Base-by-base conservation (phyloP, 1,140 invertebrate species). In the Neodiprion pinetum region DNA sequence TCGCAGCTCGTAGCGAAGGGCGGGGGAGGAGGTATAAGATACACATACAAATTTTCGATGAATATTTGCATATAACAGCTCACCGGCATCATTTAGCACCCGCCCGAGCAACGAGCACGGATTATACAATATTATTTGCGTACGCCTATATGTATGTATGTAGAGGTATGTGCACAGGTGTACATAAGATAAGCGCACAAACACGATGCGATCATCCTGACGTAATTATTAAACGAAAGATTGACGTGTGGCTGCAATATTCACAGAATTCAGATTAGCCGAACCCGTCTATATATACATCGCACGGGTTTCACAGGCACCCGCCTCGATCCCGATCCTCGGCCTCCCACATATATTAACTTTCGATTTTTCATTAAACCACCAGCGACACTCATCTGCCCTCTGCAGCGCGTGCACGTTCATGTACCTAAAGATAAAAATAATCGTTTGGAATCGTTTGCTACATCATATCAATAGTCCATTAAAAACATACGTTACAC, bases 321-420 rank as follows among this genome's bases (percentile, higher is more conserved):
- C 67, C 12, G 11, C 17, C 67, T 69, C 14, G 11, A 21, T 17
- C 67, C 1, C 11, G 11, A 9, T 11, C 21, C 21, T 69, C 67
- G 21, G 21, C 67, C 70, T 23, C 72, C 75, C 28, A 69, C 75
- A 73, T 74, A 76, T 76, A 76, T 76, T 76, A 76, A 73, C 75
- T 76, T 76, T 76, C 75, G 75, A 76, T 76, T 76, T 76, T 76
- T 76, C 75, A 76, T 76, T 76, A 76, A 74, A 76, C 72, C 49
- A 48, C 69, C 75, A 74, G 75, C 65, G 75, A 68, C 68, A 71
- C 72, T 70, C 75, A 76, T 73, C 72, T 74, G 9, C 21, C 40
- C 14, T 70, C 47, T 65, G 70, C 70, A 21, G 2, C 71, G 7
- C 53, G 53, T 14, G 53, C 53, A 12, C 4, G 9, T 61, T 9